These are phyloP conservation scores for Zaprionus kolodkinae DNA, from an alignment of 1,140 invertebrate species.

Conservation along the genomic window DNA sequence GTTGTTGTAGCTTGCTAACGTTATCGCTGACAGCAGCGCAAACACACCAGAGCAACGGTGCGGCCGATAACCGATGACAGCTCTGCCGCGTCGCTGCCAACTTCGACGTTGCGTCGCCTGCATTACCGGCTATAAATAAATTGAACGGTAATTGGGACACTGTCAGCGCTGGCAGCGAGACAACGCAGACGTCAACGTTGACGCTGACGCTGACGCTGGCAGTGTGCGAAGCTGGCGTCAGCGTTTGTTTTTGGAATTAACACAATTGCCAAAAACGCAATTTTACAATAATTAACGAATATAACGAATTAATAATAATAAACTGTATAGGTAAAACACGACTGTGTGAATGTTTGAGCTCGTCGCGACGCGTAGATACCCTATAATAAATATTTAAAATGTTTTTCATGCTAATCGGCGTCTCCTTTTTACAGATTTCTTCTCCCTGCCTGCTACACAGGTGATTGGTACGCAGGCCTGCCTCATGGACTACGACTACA, in stretches of 20 bases:
- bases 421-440: slow-evolving; percentile 68
- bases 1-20: slow-evolving; percentile 6
- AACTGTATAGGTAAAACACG: neutral
- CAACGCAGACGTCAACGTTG: neutral
- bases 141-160: slow-evolving; percentile 54
- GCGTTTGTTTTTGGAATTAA: slow-evolving; percentile 37
- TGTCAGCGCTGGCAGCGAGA: slow-evolving; percentile 35
- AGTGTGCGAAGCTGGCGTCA: slow-evolving; percentile 2
- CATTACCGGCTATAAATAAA: slow-evolving; percentile 52
- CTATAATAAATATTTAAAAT: neutral
- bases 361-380: slow-evolving; percentile 19
- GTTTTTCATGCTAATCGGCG: neutral
- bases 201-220: slow-evolving; percentile 8
- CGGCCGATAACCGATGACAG: slow-evolving; percentile 34
- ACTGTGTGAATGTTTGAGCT: neutral
- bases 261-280: slow-evolving; percentile 32
- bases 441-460: slow-evolving; percentile 76
- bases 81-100: slow-evolving; percentile 18
- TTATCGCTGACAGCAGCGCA: slow-evolving; percentile 47
- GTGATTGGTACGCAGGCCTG: slow-evolving; percentile 78
- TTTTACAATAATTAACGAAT: slow-evolving; percentile 23
- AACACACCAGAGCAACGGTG: slow-evolving; percentile 3
- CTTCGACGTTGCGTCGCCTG: slow-evolving; percentile 17
- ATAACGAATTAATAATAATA: slow-evolving; percentile 9
- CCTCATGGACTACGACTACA: slow-evolving; percentile 71